A percentile compares a stretch with the other conserved stretches of the same genome.
These are phyloP conservation scores for Tarsius wallacei DNA, from an alignment of 2,797 vertebrate species.

Conservation along the genomic window DNA sequence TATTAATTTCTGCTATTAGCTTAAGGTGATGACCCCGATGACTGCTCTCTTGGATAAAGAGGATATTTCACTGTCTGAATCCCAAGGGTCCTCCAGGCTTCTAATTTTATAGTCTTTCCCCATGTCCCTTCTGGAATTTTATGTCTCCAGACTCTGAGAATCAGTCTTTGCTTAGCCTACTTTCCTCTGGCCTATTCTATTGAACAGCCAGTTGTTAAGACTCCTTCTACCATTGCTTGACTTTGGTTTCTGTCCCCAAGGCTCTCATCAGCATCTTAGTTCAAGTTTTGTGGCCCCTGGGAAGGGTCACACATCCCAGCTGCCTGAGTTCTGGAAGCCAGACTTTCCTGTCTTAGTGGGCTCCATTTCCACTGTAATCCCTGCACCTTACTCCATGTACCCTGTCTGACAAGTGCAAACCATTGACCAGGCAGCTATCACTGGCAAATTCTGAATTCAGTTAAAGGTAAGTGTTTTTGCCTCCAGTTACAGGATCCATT, in stretches of 20 bases:
- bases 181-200: not conserved
- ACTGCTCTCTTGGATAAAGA: not conserved
- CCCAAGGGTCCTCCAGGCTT: not conserved
- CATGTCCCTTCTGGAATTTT: not conserved
- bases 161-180: not conserved
- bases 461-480: not conserved
- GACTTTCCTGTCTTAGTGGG: not conserved
- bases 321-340: not conserved
- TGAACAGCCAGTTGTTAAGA: not conserved
- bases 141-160: not conserved
- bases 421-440: not conserved
- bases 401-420: not conserved
- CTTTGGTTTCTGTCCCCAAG: not conserved
- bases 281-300: not conserved
- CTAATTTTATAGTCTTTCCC: not conserved
- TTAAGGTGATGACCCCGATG: not conserved
- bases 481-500: not conserved
- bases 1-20: not conserved
- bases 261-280: not conserved
- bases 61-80: not conserved
- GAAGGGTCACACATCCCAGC: not conserved
- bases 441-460: not conserved
- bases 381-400: rapidly evolving
- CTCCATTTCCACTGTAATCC: not conserved
- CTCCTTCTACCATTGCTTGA: not conserved